Evolutionary conservation across 2,888 invertebrate genomes (phyloP).

Genomic region (Pterostichus niger): DNA sequence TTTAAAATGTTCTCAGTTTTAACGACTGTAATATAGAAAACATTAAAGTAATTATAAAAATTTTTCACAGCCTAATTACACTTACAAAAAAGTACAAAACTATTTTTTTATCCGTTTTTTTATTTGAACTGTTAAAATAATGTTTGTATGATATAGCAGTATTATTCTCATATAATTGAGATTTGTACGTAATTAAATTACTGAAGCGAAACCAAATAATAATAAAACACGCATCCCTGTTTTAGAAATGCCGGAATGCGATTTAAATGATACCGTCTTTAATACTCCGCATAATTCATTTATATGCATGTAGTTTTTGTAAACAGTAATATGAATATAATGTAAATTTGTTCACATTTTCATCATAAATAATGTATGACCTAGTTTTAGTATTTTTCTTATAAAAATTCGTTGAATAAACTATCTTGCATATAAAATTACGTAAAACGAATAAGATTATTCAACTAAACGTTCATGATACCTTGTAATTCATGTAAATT

Average conservation of each 20-base stretch:
- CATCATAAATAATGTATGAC: constrained; percentile 51
- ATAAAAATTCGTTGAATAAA: constrained; percentile 56
- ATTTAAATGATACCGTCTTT: neutral
- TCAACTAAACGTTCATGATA: constrained; percentile 30
- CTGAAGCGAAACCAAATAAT: neutral
- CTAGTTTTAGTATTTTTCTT: constrained; percentile 51
- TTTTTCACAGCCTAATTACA: constrained; percentile 31
- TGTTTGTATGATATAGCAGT: neutral
- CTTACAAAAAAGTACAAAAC: constrained; percentile 8
- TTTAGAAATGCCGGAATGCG: neutral
- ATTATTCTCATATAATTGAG: neutral
- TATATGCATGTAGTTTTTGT: constrained; percentile 46
- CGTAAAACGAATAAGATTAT: constrained; percentile 31
- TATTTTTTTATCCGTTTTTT: neutral
- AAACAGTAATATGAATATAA: constrained; percentile 44
- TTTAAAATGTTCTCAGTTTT: constrained; percentile 50
- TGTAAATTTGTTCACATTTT: constrained; percentile 50
- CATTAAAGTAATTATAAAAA: constrained; percentile 44
- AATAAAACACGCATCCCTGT: neutral
- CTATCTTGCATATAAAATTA: constrained; percentile 42
- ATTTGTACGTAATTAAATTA: constrained; percentile 19
- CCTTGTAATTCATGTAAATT: constrained; percentile 44
- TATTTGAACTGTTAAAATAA: neutral
- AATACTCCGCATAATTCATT: constrained; percentile 11
- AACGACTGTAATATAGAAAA: constrained; percentile 18